Evolutionary conservation across 2,113 vertebrate genomes (phyloP).

Genomic region (Gobius niger): DNA sequence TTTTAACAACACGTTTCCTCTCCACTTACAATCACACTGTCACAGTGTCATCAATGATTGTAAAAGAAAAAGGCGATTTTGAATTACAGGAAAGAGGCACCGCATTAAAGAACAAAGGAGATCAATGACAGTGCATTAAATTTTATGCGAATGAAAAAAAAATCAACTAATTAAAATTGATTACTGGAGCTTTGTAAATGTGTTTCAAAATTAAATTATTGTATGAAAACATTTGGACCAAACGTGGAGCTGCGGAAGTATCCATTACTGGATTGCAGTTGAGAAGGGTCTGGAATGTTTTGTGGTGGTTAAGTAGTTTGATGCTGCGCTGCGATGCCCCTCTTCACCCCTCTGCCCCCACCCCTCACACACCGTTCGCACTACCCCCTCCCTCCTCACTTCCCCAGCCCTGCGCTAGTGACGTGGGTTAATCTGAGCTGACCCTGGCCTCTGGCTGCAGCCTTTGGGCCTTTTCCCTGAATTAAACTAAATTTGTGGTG

Average conservation of each 20-base stretch:
- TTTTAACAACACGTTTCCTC: constrained; percentile 18
- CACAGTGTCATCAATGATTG: constrained; percentile 79
- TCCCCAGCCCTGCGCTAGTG: constrained; percentile 65
- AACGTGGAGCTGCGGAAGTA: constrained; percentile 82
- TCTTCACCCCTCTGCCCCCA: constrained; percentile 23
- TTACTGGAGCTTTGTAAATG: constrained; percentile 86
- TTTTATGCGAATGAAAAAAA: constrained; percentile 83
- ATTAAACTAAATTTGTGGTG: constrained; percentile 70
- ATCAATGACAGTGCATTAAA: constrained; percentile 85
- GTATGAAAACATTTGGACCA: constrained; percentile 87
- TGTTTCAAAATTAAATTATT: constrained; percentile 88
- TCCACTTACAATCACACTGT: constrained; percentile 58
- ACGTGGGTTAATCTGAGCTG: constrained; percentile 74
- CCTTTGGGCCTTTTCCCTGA: constrained; percentile 75
- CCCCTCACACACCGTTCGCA: constrained; percentile 6
- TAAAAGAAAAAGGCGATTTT: constrained; percentile 63
- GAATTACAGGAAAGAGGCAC: constrained; percentile 84
- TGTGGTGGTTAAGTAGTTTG: constrained; percentile 79
- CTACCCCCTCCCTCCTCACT: constrained; percentile 13
- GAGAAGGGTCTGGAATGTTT: constrained; percentile 77
- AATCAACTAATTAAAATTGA: constrained; percentile 88
- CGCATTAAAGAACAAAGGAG: constrained; percentile 85
- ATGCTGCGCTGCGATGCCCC: constrained; percentile 56
- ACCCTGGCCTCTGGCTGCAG: constrained; percentile 67
- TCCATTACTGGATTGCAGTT: constrained; percentile 85